Base-by-base conservation (phyloP, 2,797 vertebrate species). In the Microctenopoma stevenorrisi region DNA sequence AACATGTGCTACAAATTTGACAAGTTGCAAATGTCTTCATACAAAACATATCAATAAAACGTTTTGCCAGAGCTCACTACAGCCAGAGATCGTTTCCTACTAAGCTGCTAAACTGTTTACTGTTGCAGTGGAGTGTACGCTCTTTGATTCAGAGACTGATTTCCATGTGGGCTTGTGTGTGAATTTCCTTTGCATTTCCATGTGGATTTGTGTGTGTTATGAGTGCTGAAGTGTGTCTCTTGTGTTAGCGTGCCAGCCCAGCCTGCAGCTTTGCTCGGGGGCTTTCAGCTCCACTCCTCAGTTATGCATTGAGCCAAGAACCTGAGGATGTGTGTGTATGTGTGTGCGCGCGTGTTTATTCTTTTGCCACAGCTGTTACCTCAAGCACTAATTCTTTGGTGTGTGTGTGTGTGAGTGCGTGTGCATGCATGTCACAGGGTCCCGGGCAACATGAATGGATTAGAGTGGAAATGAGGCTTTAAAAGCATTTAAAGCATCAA, bases 221-320 rank as follows among this genome's bases (percentile, higher is more conserved):
- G 18, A 10, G 16, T 4, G 47, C 47, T 8, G 12, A 16, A 4
- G 6, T 38, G 37, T 62, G 65, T 69, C 51, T 52, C 14, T 52
- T 43, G 18, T n/a, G 46, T 30, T 54, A 52, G 26, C 30, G 66
- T 46, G 40, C 30, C 46, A 42, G 58, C 43, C 26, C 64, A 68
- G 76, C 78, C 81, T 79, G 66, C 54, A 82, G 81, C 57, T 58
- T 82, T 3, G 78, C 86, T 83, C 7, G 0, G 33, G 55, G 81
- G 72, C 60, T 76, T 78, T 26, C 51, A 71, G 62, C 72, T 74
- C 37, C 2, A 74, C 60, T 85, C 78, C 64, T 78, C 76, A 83
- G 68, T 74, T 69, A 80, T 78, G 66, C 76, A 70, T 35, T 35
- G 2, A 51, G 60, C 68, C 50, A 74, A 72, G 58, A 63, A 63